These are phyloP conservation scores for Otus sunia DNA, from an alignment of 2,113 vertebrate genomes.

Conservation along the genomic window DNA sequence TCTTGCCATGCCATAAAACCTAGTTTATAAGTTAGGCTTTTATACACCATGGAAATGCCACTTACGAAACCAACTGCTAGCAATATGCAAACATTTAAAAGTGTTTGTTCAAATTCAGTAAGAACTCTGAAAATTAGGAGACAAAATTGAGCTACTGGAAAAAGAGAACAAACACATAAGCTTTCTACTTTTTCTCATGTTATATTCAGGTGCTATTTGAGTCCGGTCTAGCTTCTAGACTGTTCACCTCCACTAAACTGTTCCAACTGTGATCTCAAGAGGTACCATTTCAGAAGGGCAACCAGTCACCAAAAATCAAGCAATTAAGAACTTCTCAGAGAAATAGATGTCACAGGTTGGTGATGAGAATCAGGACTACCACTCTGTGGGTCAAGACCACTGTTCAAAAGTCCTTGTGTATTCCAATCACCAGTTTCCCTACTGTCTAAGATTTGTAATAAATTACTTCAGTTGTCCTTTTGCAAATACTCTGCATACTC, in stretches of 20 bases:
- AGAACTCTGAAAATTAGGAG: background rate
- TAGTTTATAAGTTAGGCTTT: background rate
- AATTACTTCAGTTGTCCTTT: background rate
- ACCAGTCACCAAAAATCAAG: background rate
- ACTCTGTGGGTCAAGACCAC: background rate
- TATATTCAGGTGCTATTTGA: constrained; percentile 1
- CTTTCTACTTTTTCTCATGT: constrained; percentile 26
- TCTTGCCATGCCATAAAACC: background rate
- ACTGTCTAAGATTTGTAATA: background rate
- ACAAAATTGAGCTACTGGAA: background rate
- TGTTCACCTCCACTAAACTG: background rate
- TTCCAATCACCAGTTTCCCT: background rate
- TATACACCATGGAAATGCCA: fast-evolving
- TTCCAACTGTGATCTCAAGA: background rate
- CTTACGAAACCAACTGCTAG: background rate
- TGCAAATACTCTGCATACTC: background rate
- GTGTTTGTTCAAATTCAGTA: background rate
- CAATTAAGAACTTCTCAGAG: background rate
- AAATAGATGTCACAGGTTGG: background rate
- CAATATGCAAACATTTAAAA: background rate
- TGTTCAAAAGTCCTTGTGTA: background rate
- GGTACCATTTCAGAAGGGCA: background rate
- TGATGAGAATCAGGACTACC: background rate
- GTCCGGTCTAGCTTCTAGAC: background rate
- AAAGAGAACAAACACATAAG: background rate